Evolutionary conservation across 2,797 vertebrate genomes (phyloP).

Genomic region (Ctenochaetus hawaiiensis): DNA sequence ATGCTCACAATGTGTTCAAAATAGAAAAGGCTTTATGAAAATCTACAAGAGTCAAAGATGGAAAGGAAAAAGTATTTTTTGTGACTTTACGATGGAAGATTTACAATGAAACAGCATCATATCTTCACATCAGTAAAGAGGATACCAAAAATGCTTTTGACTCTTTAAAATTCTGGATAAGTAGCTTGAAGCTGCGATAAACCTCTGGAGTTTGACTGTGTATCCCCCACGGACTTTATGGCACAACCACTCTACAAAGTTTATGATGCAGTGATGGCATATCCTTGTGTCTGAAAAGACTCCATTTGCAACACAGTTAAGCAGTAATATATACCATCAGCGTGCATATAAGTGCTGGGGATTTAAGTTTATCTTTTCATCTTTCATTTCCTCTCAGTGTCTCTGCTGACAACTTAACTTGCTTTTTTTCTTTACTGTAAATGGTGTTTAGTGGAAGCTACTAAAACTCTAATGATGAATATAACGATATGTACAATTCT

Average conservation of each 20-base stretch:
- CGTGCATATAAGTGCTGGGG: conserved; percentile 42
- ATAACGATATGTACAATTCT: conserved; percentile 23
- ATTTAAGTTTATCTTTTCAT: conserved; percentile 51
- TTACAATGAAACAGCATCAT: not conserved
- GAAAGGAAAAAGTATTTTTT: conserved; percentile 65
- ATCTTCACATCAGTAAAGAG: conserved; percentile 2
- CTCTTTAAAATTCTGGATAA: conserved; percentile 20
- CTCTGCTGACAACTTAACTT: conserved; percentile 50
- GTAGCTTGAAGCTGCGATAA: conserved; percentile 52
- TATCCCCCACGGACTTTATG: conserved; percentile 57
- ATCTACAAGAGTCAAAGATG: conserved; percentile 43
- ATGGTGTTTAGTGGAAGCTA: conserved; percentile 32
- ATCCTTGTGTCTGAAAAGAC: conserved; percentile 68
- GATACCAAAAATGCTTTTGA: conserved; percentile 13
- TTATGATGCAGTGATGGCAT: conserved; percentile 64
- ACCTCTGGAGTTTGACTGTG: conserved; percentile 39
- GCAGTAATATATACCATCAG: conserved; percentile 60
- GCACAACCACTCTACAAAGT: conserved; percentile 43
- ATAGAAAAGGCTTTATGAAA: conserved; percentile 66
- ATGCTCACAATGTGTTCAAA: conserved; percentile 70
- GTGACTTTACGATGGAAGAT: conserved; percentile 61
- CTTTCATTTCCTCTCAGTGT: conserved; percentile 54
- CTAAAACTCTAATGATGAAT: conserved; percentile 29
- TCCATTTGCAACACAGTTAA: conserved; percentile 72
- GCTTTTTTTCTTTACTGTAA: conserved; percentile 33